Evolutionary conservation across 2,797 vertebrate species (phyloP).

Genomic region (Coluber constrictor): DNA sequence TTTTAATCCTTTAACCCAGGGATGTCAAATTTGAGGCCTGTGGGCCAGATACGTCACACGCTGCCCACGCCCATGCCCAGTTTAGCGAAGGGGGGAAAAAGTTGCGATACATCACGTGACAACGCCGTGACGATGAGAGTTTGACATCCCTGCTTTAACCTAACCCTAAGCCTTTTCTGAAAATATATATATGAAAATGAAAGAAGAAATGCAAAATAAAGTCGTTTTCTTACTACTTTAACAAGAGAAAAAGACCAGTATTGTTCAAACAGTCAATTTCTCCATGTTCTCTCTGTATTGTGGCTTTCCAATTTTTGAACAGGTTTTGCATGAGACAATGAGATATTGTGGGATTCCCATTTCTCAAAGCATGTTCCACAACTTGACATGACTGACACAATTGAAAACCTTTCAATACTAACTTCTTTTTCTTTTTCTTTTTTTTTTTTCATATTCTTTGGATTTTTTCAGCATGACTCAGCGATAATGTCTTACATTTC

Average conservation of each 20-base stretch:
- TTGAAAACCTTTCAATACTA: neutral
- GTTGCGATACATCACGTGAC: too few relatives aligned
- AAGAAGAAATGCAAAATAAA: neutral
- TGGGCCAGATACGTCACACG: too few relatives aligned
- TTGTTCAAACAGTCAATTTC: neutral
- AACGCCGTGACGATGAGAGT: too few relatives aligned
- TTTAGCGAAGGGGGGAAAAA: too few relatives aligned
- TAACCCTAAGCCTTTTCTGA: neutral
- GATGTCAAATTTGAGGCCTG: too few relatives aligned
- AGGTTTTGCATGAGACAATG: neutral
- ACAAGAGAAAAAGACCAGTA: neutral
- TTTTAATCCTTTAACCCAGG: too few relatives aligned
- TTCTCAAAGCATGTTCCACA: neutral
- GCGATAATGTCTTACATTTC: neutral
- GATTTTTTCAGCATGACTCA: neutral
- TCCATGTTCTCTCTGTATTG: neutral
- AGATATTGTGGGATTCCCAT: neutral
- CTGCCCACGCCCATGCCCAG: fast-evolving
- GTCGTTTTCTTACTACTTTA: neutral
- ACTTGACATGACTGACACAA: neutral
- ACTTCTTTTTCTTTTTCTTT: neutral
- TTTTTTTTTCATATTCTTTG: neutral
- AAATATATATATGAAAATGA: neutral
- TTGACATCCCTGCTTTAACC: neutral
- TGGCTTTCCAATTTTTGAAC: neutral